These are phyloP conservation scores for Potamilus streckersoni DNA, from an alignment of 1,140 invertebrate genomes.

Conservation along the genomic window DNA sequence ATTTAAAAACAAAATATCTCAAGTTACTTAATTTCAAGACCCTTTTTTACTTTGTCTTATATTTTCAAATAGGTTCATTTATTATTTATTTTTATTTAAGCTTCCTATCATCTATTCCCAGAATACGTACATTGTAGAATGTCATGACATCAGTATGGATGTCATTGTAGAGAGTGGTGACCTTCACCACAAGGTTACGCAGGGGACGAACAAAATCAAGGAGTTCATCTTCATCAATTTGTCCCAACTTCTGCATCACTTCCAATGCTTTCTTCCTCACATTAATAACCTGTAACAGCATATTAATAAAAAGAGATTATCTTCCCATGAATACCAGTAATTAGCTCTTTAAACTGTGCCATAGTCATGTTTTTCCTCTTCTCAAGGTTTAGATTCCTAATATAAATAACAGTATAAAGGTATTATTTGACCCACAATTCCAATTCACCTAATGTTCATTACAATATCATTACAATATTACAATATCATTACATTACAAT, in stretches of 20 bases:
- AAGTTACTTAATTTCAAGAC: background rate
- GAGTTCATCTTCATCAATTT: conserved; percentile 34
- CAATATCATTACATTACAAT: too few species aligned
- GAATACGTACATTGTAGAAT: conserved; percentile 45
- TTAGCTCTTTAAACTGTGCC: too few species aligned
- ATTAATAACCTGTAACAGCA: conserved; percentile 13
- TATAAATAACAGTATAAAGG: too few species aligned
- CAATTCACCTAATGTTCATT: too few species aligned
- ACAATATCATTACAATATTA: too few species aligned
- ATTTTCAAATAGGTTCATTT: background rate
- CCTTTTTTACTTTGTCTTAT: background rate
- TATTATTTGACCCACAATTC: too few species aligned
- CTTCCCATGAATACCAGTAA: too few species aligned
- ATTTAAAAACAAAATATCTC: background rate
- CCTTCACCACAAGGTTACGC: conserved; percentile 31
- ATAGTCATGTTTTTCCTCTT: too few species aligned
- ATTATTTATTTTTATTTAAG: too few species aligned
- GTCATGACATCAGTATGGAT: conserved; percentile 38
- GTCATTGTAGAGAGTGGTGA: conserved; percentile 38
- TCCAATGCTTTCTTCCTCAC: conserved; percentile 11
- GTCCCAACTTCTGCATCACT: conserved; percentile 27
- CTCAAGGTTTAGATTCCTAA: too few species aligned
- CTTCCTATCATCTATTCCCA: too few species aligned
- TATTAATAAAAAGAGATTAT: too few species aligned
- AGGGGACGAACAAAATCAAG: conserved; percentile 28